These are phyloP conservation scores for Myodes glareolus DNA, from an alignment of 2,113 vertebrate species.

Conservation along the genomic window DNA sequence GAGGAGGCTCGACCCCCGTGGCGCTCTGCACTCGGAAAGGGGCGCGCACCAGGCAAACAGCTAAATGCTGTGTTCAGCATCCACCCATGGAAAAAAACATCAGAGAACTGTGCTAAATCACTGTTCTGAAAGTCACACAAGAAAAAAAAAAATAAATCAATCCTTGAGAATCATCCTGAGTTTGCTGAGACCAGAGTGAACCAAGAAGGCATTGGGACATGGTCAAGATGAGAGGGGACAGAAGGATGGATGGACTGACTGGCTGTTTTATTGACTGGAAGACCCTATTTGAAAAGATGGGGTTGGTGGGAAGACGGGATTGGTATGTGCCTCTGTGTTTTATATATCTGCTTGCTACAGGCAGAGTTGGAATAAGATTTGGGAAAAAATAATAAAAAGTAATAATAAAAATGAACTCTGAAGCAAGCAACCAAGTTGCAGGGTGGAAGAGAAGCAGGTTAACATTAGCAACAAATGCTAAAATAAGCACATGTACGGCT, in stretches of 20 bases:
- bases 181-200: not conserved
- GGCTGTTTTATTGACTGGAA: not conserved
- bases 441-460: not conserved
- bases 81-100: not conserved
- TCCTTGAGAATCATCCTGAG: too few relatives aligned
- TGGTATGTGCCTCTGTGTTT: not conserved
- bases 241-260: not conserved
- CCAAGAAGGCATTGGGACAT: not conserved
- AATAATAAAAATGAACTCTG: not conserved
- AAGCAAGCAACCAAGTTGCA: not conserved
- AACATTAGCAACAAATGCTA: not conserved
- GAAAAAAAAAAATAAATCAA: not conserved
- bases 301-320: not conserved
- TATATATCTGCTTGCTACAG: not conserved
- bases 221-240: not conserved
- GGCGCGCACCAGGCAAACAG: not conserved
- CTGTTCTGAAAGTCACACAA: not conserved
- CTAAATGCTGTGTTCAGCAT: not conserved
- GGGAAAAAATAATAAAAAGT: not conserved
- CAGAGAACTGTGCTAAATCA: not conserved
- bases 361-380: not conserved
- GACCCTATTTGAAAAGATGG: not conserved
- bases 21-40: constrained; percentile 16
- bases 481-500: not conserved
- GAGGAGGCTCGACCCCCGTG: not conserved